phyloP scores from a whole-genome alignment of 2,888 invertebrate species.

The Sepiola atlantica region DNA sequence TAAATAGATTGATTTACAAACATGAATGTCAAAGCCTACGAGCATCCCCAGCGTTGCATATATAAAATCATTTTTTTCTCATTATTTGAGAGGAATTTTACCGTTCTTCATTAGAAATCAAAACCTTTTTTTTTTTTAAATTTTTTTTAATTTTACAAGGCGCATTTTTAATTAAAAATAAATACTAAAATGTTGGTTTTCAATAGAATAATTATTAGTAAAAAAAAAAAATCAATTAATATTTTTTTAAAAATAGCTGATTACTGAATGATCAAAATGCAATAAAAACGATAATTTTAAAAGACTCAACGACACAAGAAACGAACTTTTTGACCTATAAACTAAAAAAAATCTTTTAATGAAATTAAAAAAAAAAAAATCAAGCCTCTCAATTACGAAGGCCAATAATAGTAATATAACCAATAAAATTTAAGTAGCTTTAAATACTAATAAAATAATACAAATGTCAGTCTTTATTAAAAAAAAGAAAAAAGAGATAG shows the following conservation, averaged over 20 bases:
- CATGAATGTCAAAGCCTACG: too few species aligned
- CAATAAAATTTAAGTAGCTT: background rate
- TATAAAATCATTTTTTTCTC: too few species aligned
- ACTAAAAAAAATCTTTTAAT: too few species aligned
- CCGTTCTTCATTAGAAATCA: too few species aligned
- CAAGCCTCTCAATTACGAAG: slow-evolving; percentile 14
- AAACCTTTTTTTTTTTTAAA: too few species aligned
- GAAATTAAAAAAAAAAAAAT: background rate
- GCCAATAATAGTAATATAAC: background rate
- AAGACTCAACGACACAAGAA: background rate
- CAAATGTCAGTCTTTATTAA: slow-evolving; percentile 32
- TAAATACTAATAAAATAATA: background rate
- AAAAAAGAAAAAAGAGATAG: background rate
- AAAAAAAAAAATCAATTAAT: too few species aligned
- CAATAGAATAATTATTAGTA: background rate
- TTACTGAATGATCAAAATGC: background rate
- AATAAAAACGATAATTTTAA: background rate
- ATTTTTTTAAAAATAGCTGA: background rate
- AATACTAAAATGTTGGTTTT: background rate
- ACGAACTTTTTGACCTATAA: background rate
- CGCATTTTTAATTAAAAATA: too few species aligned
- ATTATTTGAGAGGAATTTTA: too few species aligned
- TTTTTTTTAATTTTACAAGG: too few species aligned
- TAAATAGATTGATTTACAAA: too few species aligned
- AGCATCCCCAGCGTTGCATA: too few species aligned